Evolutionary conservation across 1,140 invertebrate genomes (phyloP).

Genomic region (Drosophila repletoides): DNA sequence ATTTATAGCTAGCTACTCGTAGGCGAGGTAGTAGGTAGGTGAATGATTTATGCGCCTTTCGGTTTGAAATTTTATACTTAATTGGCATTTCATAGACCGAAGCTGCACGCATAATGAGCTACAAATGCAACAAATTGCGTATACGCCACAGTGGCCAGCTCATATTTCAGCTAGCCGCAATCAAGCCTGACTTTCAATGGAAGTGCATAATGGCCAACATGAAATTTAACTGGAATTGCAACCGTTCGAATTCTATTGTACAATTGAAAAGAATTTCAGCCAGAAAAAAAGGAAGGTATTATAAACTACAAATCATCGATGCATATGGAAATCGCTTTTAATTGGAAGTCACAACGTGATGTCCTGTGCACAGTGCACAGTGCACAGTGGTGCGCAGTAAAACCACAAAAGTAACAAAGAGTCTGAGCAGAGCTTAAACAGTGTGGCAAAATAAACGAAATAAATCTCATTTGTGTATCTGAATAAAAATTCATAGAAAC

Average conservation of each 20-base stretch:
- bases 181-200: neutral
- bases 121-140: slow-evolving; percentile 30
- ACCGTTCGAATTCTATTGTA: too few species aligned
- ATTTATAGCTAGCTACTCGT: slow-evolving; percentile 43
- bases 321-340: slow-evolving; percentile 40
- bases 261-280: too few species aligned
- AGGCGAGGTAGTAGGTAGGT: neutral
- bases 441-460: neutral
- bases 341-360: slow-evolving; percentile 36
- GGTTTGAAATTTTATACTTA: slow-evolving; percentile 25
- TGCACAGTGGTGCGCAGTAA: neutral
- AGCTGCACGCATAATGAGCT: slow-evolving; percentile 9
- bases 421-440: too few species aligned
- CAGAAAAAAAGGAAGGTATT: too few species aligned
- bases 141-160: slow-evolving; percentile 18
- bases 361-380: neutral
- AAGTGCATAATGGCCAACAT: neutral
- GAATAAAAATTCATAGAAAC: too few species aligned
- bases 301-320: slow-evolving; percentile 40
- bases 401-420: slow-evolving; percentile 8
- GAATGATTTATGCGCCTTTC: slow-evolving; percentile 39
- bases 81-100: slow-evolving; percentile 28
- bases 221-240: neutral
- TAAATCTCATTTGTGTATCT: neutral
- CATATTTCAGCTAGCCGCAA: neutral